Evolutionary conservation across 2,888 invertebrate species (phyloP), one percentile per base, ranked within the genome.

Genomic region (Hypercompe scribonia): DNA sequence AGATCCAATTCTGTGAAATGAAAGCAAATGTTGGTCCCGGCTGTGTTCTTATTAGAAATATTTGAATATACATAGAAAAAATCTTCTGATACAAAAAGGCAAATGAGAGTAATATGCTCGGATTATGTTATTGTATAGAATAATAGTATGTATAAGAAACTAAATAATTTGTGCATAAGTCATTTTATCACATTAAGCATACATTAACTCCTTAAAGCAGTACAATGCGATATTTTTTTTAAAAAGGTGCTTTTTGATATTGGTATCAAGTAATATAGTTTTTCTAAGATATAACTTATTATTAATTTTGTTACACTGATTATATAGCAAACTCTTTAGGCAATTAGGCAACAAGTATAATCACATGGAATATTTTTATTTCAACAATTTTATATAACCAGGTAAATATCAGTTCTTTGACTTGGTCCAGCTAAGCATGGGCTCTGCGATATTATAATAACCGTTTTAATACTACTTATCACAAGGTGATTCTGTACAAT

Each of bases 381-480:
- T 78, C 70, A 71, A 77, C 74, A 69, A 74, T 80, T n/a, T 65
- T 61, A 67, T 68, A 79, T 78, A 73, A 76, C 71, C 76, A 65
- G 74, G 65, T 76, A 78, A 79, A 79, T 79, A 83, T 87, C 83
- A 87, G 86, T 84, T 82, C 81, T 83, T 80, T 76, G 39, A 78
- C 54, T 78, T 72, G 71, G 74, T 77, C 76, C 78, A 80, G 76
- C 76, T 80, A 81, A 68, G 81, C 80, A 81, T 87, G 89, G 87
- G 88, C 87, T 89, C 84, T 85, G 82, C 68, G 77, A 84, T 82
- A 81, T 84, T 84, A 84, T 80, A 81, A 83, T 81, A 85, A 80
- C 80, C 80, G 83, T 80, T 76, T 80, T 86, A 87, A 88, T 84
- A 86, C 86, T 90, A 89, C 79, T 79, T 87, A 90, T 89, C 87